These are phyloP conservation scores for Campylomormyrus numenius DNA, from an alignment of 2,113 vertebrate genomes.

Conservation along the genomic window DNA sequence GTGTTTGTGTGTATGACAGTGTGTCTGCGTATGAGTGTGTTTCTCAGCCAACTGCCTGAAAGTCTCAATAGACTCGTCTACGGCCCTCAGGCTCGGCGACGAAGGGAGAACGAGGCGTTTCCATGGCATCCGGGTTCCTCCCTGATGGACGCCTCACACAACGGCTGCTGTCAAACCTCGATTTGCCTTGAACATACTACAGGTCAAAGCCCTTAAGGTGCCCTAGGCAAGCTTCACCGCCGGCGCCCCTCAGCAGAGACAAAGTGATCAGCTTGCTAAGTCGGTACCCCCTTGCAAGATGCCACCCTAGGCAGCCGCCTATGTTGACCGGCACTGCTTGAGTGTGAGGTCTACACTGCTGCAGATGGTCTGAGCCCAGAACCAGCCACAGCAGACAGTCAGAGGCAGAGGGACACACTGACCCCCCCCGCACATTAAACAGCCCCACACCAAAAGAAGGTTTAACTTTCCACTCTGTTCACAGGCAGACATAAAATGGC, in stretches of 20 bases:
- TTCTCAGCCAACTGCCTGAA: background rate
- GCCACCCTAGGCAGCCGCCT: too few relatives aligned
- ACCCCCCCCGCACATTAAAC: background rate
- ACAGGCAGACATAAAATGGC: background rate
- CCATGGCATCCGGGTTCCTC: background rate
- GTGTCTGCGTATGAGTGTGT: background rate
- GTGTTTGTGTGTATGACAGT: background rate
- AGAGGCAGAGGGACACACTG: background rate
- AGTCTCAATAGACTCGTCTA: background rate
- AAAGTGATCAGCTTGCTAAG: background rate
- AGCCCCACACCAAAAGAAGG: background rate
- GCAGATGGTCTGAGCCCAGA: too few relatives aligned
- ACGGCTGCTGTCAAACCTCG: background rate
- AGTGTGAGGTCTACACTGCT: too few relatives aligned
- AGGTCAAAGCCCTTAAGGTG: background rate
- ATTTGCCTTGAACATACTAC: background rate
- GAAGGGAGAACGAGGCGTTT: background rate
- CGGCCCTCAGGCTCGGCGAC: background rate
- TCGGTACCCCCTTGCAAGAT: background rate
- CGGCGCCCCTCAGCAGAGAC: background rate
- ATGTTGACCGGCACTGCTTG: too few relatives aligned
- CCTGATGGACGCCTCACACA: background rate
- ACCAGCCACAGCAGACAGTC: background rate
- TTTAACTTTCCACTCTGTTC: conserved; percentile 10
- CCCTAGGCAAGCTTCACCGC: background rate